phyloP scores from a whole-genome alignment of 2,888 invertebrate genomes.

The Archips xylosteana region DNA sequence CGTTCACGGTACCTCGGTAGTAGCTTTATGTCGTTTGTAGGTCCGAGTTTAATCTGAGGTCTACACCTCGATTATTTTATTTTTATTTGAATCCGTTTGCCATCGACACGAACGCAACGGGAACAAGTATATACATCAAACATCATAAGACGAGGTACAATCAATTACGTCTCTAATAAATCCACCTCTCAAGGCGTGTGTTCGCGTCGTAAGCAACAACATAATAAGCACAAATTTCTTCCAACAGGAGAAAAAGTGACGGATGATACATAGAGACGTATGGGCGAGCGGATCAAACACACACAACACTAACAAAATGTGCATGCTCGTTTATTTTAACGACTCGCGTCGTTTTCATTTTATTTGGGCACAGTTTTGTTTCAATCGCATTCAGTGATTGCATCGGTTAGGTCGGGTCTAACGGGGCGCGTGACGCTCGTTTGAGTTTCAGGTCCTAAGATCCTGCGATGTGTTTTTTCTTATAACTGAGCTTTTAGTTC shows the following conservation, averaged over 20 bases:
- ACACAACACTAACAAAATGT: constrained; percentile 63
- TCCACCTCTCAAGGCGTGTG: constrained; percentile 47
- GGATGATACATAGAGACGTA: constrained; percentile 75
- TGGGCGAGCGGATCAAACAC: constrained; percentile 81
- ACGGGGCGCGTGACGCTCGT: constrained; percentile 55
- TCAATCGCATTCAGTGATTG: constrained; percentile 85
- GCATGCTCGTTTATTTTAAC: constrained; percentile 73
- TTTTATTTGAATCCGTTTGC: constrained; percentile 56
- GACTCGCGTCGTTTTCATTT: constrained; percentile 59
- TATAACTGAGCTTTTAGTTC: constrained; percentile 89
- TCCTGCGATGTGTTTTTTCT: constrained; percentile 48
- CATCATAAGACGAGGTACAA: constrained; percentile 38
- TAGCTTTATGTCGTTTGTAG: constrained; percentile 84
- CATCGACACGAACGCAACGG: constrained; percentile 61
- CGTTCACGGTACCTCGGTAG: constrained; percentile 78
- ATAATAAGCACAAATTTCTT: constrained; percentile 69
- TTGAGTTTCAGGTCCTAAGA: constrained; percentile 67
- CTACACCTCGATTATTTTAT: constrained; percentile 61
- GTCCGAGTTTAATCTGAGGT: constrained; percentile 68
- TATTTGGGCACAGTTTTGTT: constrained; percentile 75
- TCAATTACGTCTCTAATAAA: constrained; percentile 9
- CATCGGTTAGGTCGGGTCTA: constrained; percentile 70
- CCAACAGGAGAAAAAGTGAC: constrained; percentile 74
- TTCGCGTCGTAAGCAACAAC: constrained; percentile 64
- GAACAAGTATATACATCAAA: constrained; percentile 22